phyloP scores from a whole-genome alignment of 2,113 vertebrate genomes.

The Zosterops japonicus region DNA sequence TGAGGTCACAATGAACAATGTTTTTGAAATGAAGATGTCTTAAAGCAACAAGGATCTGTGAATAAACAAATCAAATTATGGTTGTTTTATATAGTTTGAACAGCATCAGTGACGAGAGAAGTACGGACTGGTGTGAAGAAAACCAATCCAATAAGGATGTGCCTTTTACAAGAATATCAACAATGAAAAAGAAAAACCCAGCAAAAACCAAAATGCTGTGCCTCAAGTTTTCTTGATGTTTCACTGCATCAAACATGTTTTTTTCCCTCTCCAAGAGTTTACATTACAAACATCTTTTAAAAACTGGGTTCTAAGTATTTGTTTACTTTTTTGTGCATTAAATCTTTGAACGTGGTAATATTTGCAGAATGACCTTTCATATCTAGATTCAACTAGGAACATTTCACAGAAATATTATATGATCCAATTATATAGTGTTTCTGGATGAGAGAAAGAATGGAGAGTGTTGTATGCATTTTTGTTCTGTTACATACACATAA shows the following conservation, averaged over 20 bases:
- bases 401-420: background rate
- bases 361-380: background rate
- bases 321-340: background rate
- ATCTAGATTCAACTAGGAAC: background rate
- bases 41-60: conserved; percentile 92
- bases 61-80: conserved; percentile 40
- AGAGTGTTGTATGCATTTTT: background rate
- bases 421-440: background rate
- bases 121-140: background rate
- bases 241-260: background rate
- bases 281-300: background rate
- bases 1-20: conserved; percentile 97
- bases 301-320: background rate
- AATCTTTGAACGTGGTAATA: background rate
- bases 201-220: background rate
- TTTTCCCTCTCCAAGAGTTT: background rate
- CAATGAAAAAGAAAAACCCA: background rate
- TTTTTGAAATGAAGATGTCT: conserved; percentile 99
- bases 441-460: background rate
- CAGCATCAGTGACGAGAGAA: background rate
- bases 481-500: background rate
- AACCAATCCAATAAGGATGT: background rate
- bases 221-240: background rate
- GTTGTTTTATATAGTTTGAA: background rate
- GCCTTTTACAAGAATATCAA: background rate